Base-by-base conservation (phyloP, 1,140 invertebrate species). In the Drosophila subobscura region DNA sequence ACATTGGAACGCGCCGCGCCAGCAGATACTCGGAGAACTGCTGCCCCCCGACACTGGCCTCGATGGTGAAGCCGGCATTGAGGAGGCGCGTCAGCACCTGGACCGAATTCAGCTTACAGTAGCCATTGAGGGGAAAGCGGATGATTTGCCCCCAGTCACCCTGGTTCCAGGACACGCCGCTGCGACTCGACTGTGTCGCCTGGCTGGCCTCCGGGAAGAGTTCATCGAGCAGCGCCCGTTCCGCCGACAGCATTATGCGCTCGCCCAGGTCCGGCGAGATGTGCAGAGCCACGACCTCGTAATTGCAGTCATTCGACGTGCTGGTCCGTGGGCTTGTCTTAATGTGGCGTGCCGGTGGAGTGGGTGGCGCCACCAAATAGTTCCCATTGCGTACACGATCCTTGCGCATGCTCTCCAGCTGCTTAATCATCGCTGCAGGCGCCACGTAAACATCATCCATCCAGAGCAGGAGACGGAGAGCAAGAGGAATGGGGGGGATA, bases 21-120 rank as follows among this genome's bases (percentile, higher is more conserved):
- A 98, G 97, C 58, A 98, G 93, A 92, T 98, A 98, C 92, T 98
- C 97, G 79, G 96, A 97, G 92, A 97, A 98, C 91, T 98, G 97
- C 90, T 98, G 97, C 1, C 96, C 96, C 85, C 98, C 97, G 8
- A 97, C 96, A 6, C 96, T 97, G 1, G 97, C 97, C 7, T 95
- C 94, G 44, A 98, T 94, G 61, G 93, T 93, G 90, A 98, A 98
- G 33, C 95, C 95, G 60, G 95, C 93, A 91, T 97, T 97, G n/a
- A 98, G 92, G 22, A 98, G 93, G 86, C 97, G 94, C 65, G 96
- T 96, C 68, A 98, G 96, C 27, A 97, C 96, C 92, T 98, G 96
- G 40, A 98, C 94, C 10, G 97, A 97, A 91, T 97, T 98, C 23
- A 98, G 92, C 90, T 98, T 98, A 92, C 96, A 98, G 91, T 97